Evolutionary conservation across 2,113 vertebrate species (phyloP), one percentile per base, ranked within the genome.

Genomic region (Caloenas nicobarica): DNA sequence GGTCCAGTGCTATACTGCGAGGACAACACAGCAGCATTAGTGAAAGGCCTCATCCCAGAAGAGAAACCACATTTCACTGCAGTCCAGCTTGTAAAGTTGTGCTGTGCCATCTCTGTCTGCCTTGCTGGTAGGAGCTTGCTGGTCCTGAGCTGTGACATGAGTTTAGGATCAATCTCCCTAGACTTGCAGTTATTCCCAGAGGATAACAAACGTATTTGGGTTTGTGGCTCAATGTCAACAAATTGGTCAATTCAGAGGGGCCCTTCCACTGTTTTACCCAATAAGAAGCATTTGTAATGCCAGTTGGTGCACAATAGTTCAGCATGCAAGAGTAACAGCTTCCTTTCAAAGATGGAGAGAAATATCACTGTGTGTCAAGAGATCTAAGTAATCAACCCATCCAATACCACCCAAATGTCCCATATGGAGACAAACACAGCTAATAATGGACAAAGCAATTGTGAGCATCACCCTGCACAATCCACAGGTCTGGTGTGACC

Each of bases 1-100:
- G 99, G 92, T 99, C 99, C 98, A 99, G 96, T 60, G 99, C 99
- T 58, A 99, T 99, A 96, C 99, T 99, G 97, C 25, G 68, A 78
- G 53, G 79, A 21, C 51, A 91, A 73, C 46, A 91, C 18, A 26
- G 68, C 14, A 65, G 22, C 34, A 69, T 17, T 11, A 95, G 36
- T 13, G 6, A 40, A 68, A 76, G 50, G 53, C 21, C 33, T 70
- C 60, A 72, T 17, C 36, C 22, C 48, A 65, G 26, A 56, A 61
- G 29, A 51, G 65, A 73, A 90, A 53, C n/a, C 34, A 31, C 5
- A 2, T 36, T 54, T 34, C 34, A 64, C 16, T 31, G 34, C 25
- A 85, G 50, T 18, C 24, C 36, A 68, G 65, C n/a, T 74, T 61
- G 33, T 44, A 36, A 74, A 81, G 34, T 40, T 22, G 7, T 11